Conservation (phyloP, 2,797 vertebrate species). For the Syngnathus rostellatus region DNA sequence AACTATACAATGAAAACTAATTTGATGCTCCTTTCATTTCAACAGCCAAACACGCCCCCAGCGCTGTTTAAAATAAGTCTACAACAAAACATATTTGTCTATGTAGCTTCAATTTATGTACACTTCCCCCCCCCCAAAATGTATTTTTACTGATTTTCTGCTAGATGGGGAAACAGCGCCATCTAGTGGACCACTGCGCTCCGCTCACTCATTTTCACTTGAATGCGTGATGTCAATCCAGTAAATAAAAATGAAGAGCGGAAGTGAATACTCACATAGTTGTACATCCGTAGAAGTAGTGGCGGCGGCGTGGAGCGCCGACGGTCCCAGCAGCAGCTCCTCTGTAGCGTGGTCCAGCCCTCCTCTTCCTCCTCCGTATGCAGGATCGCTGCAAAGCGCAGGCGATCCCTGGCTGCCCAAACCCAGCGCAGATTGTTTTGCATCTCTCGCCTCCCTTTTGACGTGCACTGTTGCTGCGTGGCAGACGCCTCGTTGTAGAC, state of each 20-base stretch:
- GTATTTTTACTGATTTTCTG: no score
- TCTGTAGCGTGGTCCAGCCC: constrained; percentile 38
- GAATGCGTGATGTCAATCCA: neutral
- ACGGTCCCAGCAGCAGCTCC: constrained; percentile 46
- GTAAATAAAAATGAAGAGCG: neutral
- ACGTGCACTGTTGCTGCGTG: constrained; percentile 37
- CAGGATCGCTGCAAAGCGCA: constrained; percentile 54
- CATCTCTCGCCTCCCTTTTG: constrained; percentile 50
- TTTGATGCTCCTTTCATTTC: neutral
- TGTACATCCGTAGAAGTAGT: constrained; percentile 38
- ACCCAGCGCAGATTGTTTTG: constrained; percentile 46
- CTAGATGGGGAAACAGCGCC: neutral
- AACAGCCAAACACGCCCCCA: neutral
- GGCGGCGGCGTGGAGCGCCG: constrained; percentile 37
- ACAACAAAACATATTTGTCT: neutral
- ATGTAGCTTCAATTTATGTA: neutral
- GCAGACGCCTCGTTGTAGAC: constrained; percentile 24
- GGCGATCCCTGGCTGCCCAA: constrained; percentile 50
- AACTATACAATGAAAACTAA: neutral
- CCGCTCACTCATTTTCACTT: neutral
- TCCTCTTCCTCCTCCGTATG: constrained; percentile 41
- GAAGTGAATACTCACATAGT: constrained; percentile 52
- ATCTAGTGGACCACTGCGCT: neutral
- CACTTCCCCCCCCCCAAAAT: no score
- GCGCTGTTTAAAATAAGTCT: neutral